A percentile compares a stretch with the other conserved stretches of the same genome.
These are phyloP conservation scores for Rhaphigaster nebulosa DNA, from an alignment of 2,888 invertebrate genomes.

Conservation along the genomic window DNA sequence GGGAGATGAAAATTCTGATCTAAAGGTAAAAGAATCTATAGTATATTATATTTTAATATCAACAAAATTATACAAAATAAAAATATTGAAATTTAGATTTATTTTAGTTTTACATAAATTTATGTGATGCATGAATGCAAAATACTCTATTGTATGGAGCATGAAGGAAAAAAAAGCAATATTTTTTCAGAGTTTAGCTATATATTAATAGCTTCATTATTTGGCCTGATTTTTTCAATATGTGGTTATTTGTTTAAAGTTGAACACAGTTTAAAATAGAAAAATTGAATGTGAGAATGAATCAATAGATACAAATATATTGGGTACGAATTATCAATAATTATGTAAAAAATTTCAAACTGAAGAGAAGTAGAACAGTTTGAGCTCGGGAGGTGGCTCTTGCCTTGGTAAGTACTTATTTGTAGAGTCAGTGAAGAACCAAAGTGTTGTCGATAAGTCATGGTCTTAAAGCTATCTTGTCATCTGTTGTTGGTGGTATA, in stretches of 20 bases:
- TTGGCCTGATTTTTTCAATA: not conserved
- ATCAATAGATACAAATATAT: not conserved
- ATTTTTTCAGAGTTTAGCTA: too few relatives aligned
- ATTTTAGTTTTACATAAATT: not conserved
- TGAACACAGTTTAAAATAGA: not conserved
- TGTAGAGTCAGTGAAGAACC: constrained; percentile 25
- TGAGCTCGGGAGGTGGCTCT: not conserved
- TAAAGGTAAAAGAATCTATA: not conserved
- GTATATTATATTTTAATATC: not conserved
- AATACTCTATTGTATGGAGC: not conserved
- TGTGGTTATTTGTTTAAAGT: too few relatives aligned
- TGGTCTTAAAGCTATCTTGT: constrained; percentile 11
- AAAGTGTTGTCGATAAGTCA: constrained; percentile 16
- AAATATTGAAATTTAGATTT: not conserved
- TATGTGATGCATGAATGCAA: not conserved
- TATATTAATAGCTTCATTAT: not conserved
- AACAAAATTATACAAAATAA: not conserved
- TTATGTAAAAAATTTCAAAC: not conserved
- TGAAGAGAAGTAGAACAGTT: not conserved
- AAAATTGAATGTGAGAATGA: not conserved
- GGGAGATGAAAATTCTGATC: not conserved
- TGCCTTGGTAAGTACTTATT: not conserved
- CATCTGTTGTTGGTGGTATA: not conserved
- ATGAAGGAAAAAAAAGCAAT: not conserved
- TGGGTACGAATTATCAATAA: not conserved